Conservation (phyloP, 1,140 invertebrate species). For the Rhagoletis zephyria region DNA sequence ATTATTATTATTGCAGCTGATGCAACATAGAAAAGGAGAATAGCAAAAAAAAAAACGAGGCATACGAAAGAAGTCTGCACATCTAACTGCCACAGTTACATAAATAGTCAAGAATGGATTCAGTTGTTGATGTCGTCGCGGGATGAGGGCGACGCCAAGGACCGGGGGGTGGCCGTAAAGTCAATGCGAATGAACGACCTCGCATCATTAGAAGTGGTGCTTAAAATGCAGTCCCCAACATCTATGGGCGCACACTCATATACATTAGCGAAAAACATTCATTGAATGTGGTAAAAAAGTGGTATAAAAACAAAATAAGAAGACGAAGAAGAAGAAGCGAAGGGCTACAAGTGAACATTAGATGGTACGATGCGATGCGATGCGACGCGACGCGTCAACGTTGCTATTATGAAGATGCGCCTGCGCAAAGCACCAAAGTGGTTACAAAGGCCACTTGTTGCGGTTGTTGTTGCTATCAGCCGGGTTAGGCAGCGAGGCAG, state of each 20-base stretch:
- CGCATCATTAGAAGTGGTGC: constrained; percentile 50
- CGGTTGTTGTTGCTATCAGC: neutral
- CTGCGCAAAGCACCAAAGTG: neutral
- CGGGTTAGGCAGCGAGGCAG: neutral
- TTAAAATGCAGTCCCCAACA: neutral
- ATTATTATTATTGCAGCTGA: neutral
- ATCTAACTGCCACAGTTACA: constrained; percentile 18
- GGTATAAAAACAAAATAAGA: too few relatives aligned
- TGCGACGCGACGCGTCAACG: neutral
- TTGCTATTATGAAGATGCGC: neutral
- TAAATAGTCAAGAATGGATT: neutral
- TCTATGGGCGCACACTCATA: neutral
- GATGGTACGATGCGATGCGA: too few relatives aligned
- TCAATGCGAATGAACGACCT: constrained; percentile 42
- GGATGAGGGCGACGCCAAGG: neutral
- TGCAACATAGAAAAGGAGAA: neutral
- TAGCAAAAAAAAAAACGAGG: neutral
- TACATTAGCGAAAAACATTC: neutral
- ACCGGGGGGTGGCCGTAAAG: neutral
- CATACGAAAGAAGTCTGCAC: constrained; percentile 17
- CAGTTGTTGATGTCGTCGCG: neutral
- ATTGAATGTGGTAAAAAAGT: neutral
- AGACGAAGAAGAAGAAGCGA: neutral
- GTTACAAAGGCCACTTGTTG: neutral
- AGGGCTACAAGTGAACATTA: neutral